Evolutionary conservation across 2,888 invertebrate genomes (phyloP), one percentile per base, ranked within the genome.

Genomic region (Tenthredo mesomela): DNA sequence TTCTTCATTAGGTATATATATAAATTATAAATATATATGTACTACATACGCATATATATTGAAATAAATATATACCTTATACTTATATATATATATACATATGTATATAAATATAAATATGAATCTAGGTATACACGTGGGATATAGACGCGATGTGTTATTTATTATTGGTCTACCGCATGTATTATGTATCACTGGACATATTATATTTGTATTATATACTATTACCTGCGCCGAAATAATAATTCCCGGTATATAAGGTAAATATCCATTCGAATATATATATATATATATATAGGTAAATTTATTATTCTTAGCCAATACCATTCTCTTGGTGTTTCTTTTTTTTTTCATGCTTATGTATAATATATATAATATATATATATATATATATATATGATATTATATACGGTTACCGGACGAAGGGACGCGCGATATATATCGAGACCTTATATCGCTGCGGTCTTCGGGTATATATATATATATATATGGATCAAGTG

Each of bases 111-210:
- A 58, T 10, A 25, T 43, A 3, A 43, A 43, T 61, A 61, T 25
- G 6, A 21, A 61, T 61, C 21, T 25, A 61, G 10, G 21, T 25
- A 61, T 61, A 61, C 61, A 61, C 61, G 61, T 61, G 61, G 25
- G 61, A 21, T 25, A 21, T 25, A 15, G 67, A 25, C 67, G 67
- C 67, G 67, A 67, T 33, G 33, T 33, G 67, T 67, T 67, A 67
- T 67, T 33, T 33, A 33, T 67, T 67, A 67, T 67, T 33, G 67
- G 67, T 67, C 67, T 67, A 67, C 67, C 67, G 67, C 67, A 67
- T 67, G 33, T 67, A 67, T 67, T 33, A 33, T 29, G 33, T 67
- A 33, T 67, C 33, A 15, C 7, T 33, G 3, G 33, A 21, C 33
- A 33, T 67, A 67, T 33, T 61, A 61, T 10, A 2, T 61, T 61